Base-by-base conservation (phyloP, 2,888 invertebrate genomes). In the Diarsia dahlii region DNA sequence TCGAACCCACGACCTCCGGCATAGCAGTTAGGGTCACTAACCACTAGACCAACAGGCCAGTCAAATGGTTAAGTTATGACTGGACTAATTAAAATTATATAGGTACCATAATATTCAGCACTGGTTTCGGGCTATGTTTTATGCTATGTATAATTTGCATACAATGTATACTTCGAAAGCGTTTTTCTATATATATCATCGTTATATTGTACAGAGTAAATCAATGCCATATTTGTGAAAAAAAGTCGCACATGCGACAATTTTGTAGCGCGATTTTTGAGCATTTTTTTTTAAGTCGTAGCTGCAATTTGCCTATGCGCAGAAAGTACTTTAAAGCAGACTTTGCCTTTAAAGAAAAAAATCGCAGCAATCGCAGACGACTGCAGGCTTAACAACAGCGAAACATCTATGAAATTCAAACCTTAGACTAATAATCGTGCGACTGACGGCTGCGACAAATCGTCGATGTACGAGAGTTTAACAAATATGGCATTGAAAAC, bases 91-190 rank as follows among this genome's bases (percentile, higher is more conserved):
- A 10, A 20, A 20, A 8, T 52, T 9, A 50, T 50, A 50, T 28
- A 60, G 28, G 18, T 18, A 34, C 0, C 9, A 34, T 60, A 18
- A 23, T 60, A 18, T 52, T 52, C 71, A 78, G 65, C 58, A 74
- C 3, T 71, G 56, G 48, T 2, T 23, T 39, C 18, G 12, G 23
- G 23, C 13, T 18, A 52, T 63, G 23, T 67, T 60, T 65, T 69
- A 80, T 60, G 75, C 86, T 69, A 85, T 86, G 88, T 91, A 91
- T 90, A 91, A 80, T 90, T 90, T 94, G 94, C 93, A 91, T 94
- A 93, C 91, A 93, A 92, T 94, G 95, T 95, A 94, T 95, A 94
- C 94, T 84, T 92, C 88, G 85, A 94, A 95, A 95, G 95, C 95
- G 93, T 94, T 92, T 92, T 88, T 90, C 92, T 94, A 93, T 93